Conservation (phyloP, 2,113 vertebrate genomes). For the Microtus ochrogaster region DNA sequence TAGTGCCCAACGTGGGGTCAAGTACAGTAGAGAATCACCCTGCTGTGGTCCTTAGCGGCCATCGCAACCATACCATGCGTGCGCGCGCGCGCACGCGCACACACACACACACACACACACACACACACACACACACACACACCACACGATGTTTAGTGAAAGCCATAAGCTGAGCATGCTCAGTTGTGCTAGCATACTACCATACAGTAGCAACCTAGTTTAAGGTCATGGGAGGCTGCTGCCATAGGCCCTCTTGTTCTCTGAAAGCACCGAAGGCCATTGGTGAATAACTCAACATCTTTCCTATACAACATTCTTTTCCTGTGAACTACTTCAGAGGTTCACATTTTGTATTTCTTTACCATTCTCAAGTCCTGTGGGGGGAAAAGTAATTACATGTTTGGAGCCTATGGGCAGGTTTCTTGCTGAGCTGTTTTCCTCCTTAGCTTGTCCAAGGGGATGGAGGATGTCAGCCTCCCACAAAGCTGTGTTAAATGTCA, state of each 20-base stretch:
- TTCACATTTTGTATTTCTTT: background rate
- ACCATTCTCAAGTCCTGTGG: background rate
- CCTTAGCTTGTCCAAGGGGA: background rate
- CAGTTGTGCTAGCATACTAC: rapidly evolving
- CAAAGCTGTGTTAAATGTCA: background rate
- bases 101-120: rapidly evolving
- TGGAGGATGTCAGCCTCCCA: background rate
- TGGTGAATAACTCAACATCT: background rate
- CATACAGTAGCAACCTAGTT: background rate
- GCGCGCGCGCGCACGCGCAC: rapidly evolving
- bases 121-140: rapidly evolving
- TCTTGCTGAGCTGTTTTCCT: background rate
- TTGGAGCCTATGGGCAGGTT: background rate
- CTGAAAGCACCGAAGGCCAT: background rate
- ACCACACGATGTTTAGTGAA: rapidly evolving
- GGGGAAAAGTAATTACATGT: background rate
- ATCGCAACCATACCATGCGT: too few relatives aligned
- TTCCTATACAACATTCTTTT: background rate
- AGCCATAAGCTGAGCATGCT: background rate
- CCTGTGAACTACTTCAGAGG: background rate
- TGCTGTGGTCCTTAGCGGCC: background rate
- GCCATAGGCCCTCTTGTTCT: background rate
- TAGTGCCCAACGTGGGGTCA: too few relatives aligned
- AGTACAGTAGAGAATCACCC: background rate
- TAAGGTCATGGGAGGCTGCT: background rate